Percentiles rank a stretch among this genome's conserved stretches.
phyloP scores from a whole-genome alignment of 2,888 invertebrate genomes.

The Drosophila ochracea region DNA sequence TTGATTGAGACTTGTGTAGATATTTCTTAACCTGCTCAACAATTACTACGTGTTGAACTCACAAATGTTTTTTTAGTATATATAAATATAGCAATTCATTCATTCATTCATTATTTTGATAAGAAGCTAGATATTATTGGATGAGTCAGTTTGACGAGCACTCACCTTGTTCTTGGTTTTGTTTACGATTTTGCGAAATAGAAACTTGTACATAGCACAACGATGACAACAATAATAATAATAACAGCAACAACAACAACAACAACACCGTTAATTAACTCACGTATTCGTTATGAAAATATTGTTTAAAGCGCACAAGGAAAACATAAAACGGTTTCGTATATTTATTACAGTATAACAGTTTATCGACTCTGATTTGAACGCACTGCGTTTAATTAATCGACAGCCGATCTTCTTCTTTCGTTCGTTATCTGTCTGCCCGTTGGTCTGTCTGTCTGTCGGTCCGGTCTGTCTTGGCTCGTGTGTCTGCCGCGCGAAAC shows the following conservation, averaged over 20 bases:
- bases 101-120: slow-evolving; percentile 30
- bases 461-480: slow-evolving; percentile 4
- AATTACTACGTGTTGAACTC: slow-evolving; percentile 21
- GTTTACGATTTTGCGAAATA: slow-evolving; percentile 64
- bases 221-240: slow-evolving; percentile 15
- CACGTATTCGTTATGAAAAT: slow-evolving; percentile 32
- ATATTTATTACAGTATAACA: slow-evolving; percentile 19
- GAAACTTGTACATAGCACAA: slow-evolving; percentile 63
- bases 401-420: background rate
- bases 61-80: slow-evolving; percentile 2
- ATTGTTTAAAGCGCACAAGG: slow-evolving; percentile 30
- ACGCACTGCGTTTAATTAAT: slow-evolving; percentile 40
- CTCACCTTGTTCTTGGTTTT: slow-evolving; percentile 69
- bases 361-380: slow-evolving; percentile 33
- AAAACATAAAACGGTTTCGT: slow-evolving; percentile 9
- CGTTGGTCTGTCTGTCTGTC: slow-evolving; percentile 15
- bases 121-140: slow-evolving; percentile 19
- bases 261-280: slow-evolving; percentile 26
- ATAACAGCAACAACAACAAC: slow-evolving; percentile 30
- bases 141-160: slow-evolving; percentile 34
- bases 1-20: slow-evolving; percentile 10
- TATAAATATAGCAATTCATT: slow-evolving; percentile 16
- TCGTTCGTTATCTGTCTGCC: slow-evolving; percentile 6
- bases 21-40: slow-evolving; percentile 50
- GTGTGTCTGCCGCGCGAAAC: slow-evolving; percentile 60